These are phyloP conservation scores for Catharus ustulatus DNA, from an alignment of 2,797 vertebrate species.

Conservation along the genomic window DNA sequence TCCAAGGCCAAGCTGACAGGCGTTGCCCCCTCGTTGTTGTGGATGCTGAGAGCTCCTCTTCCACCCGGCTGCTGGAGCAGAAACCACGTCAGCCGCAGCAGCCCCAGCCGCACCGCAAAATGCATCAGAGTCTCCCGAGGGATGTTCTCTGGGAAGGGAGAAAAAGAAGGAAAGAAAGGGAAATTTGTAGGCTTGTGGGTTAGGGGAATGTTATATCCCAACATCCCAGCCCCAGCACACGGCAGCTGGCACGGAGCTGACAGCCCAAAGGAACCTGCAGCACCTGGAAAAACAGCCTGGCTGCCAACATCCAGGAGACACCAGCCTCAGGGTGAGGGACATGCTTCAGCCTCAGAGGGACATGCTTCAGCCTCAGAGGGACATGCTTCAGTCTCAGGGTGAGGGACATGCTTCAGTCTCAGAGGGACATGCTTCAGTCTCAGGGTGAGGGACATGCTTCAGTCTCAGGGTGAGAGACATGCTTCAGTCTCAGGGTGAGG, in stretches of 20 bases:
- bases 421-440: background rate
- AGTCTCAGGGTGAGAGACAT: accelerated
- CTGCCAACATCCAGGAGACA: background rate
- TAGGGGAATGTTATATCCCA: background rate
- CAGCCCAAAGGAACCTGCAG: background rate
- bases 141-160: slow-evolving; percentile 76
- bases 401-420: no score
- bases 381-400: no score
- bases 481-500: accelerated
- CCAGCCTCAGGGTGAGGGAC: accelerated
- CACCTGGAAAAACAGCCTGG: background rate
- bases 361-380: no score
- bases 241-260: background rate
- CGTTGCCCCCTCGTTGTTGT: slow-evolving; percentile 89
- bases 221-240: background rate
- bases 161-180: background rate
- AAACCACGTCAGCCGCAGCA: slow-evolving; percentile 84
- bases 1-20: slow-evolving; percentile 83
- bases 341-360: accelerated
- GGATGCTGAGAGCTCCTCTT: slow-evolving; percentile 82
- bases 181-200: background rate
- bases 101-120: slow-evolving; percentile 91
- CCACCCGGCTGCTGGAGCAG: slow-evolving; percentile 90
- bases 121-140: slow-evolving; percentile 94
- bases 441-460: accelerated